Evolutionary conservation across 2,888 invertebrate species (phyloP), one percentile per base, ranked within the genome.

Genomic region (Morinoia aosen): DNA sequence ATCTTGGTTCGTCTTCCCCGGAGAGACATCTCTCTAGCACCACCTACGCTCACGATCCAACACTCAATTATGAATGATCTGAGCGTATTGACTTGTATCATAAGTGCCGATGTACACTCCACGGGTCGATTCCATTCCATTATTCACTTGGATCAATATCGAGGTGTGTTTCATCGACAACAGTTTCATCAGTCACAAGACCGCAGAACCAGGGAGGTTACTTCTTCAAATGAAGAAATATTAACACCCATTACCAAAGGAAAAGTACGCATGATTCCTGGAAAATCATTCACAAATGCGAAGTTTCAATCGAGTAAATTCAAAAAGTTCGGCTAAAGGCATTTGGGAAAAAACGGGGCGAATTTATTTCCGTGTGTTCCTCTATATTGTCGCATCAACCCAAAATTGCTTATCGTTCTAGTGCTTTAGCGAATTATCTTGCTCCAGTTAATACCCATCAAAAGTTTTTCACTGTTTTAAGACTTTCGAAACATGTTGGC

Each of bases 1-100:
- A 76, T 76, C 76, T 76, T 33, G 76, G 33, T 76, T 76, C 76
- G 2, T 76, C 76, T 76, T 76, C 33, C 76, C 3, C 25, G 76
- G 33, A 76, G 76, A 76, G 76, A 76, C 76, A 76, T 76, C 76
- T 76, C 76, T 76, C 25, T 76, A 76, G 76, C 76, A 76, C 76
- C 76, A 33, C 16, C 76, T 25, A 76, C 76, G 25, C 76, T 76
- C 76, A 76, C 76, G 76, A 76, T 33, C 76, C 8, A 76, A 33
- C 33, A 19, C 76, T 76, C 76, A 76, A 12, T 76, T 76, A 76
- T 76, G 76, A 76, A 76, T 76, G 76, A 76, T 76, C 76, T 76
- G 16, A 76, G 33, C 76, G 10, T 76, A 25, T 76, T 76, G 76
- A 76, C 76, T 76, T 76, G 76, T 76, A 76, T 33, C 76, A 76